Conservation (phyloP, 1,140 invertebrate genomes). For the Potamilus streckersoni region DNA sequence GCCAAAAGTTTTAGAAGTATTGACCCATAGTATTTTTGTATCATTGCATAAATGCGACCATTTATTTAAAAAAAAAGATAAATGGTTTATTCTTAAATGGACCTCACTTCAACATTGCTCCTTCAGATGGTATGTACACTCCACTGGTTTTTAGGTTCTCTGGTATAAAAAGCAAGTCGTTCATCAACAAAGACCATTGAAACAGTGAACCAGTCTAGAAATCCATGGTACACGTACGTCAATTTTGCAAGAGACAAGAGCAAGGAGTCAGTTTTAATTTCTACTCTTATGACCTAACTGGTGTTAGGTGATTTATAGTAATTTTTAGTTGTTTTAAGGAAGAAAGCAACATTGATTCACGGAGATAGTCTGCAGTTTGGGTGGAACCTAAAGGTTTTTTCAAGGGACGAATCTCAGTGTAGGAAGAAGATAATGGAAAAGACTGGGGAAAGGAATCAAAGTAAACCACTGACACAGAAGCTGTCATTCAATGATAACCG, state of each 20-base stretch:
- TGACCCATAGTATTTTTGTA: too few relatives aligned
- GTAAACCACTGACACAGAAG: conserved; percentile 64
- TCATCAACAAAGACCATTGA: too few relatives aligned
- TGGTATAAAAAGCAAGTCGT: too few relatives aligned
- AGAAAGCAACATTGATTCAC: conserved; percentile 5
- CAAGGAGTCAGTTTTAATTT: not conserved
- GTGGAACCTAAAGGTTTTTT: conserved; percentile 35
- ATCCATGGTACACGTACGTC: not conserved
- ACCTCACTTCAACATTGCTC: too few relatives aligned
- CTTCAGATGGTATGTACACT: too few relatives aligned
- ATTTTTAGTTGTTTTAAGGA: not conserved
- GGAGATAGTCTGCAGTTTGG: conserved; percentile 19
- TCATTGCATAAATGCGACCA: too few relatives aligned
- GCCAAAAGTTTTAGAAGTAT: too few relatives aligned
- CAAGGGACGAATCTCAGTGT: conserved; percentile 31
- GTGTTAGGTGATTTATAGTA: not conserved
- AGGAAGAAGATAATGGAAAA: conserved; percentile 43
- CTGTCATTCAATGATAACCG: conserved; percentile 60
- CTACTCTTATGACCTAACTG: not conserved
- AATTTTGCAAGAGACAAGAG: not conserved
- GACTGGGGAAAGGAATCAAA: conserved; percentile 62
- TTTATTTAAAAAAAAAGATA: too few relatives aligned
- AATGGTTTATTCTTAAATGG: too few relatives aligned
- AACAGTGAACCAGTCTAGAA: not conserved
- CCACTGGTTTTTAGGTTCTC: too few relatives aligned